phyloP scores from a whole-genome alignment of 2,113 vertebrate species.

The Myxocyprinus asiaticus region DNA sequence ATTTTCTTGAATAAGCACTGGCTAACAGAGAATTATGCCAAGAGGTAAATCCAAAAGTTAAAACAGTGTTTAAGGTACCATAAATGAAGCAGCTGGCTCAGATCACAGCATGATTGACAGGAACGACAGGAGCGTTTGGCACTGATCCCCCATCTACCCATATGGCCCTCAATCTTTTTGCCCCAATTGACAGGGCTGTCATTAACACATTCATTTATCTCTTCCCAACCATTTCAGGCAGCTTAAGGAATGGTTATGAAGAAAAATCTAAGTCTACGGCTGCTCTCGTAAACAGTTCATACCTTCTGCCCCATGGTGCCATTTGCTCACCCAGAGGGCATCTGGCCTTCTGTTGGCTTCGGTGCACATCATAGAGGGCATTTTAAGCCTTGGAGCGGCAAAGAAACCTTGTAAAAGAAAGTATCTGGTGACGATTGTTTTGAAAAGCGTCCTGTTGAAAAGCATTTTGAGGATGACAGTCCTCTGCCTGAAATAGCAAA shows the following conservation, averaged over 20 bases:
- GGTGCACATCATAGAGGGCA: slow-evolving; percentile 58
- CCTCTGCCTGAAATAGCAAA: slow-evolving; percentile 71
- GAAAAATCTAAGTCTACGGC: slow-evolving; percentile 16
- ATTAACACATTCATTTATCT: slow-evolving; percentile 31
- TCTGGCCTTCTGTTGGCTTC: slow-evolving; percentile 30
- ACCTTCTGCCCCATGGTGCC: slow-evolving; percentile 9
- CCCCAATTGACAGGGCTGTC: slow-evolving; percentile 27
- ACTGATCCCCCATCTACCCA: neutral
- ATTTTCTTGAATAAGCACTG: slow-evolving; percentile 7
- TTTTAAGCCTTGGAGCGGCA: slow-evolving; percentile 65
- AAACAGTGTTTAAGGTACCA: slow-evolving; percentile 19
- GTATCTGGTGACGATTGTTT: slow-evolving; percentile 73
- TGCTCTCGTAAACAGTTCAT: slow-evolving; percentile 31
- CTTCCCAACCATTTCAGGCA: slow-evolving; percentile 31
- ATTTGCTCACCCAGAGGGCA: slow-evolving; percentile 31
- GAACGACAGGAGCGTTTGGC: neutral
- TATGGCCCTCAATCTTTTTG: slow-evolving; percentile 9
- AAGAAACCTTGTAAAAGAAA: slow-evolving; percentile 70
- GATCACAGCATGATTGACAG: slow-evolving; percentile 1
- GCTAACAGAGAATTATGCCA: neutral
- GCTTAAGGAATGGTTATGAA: slow-evolving; percentile 18
- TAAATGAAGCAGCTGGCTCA: slow-evolving; percentile 23
- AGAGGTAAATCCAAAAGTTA: neutral
- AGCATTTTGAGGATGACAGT: slow-evolving; percentile 77
- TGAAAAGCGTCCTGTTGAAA: slow-evolving; percentile 74